Evolutionary conservation across 1,140 invertebrate species (phyloP).

Genomic region (Vollenhovia emeryi): DNA sequence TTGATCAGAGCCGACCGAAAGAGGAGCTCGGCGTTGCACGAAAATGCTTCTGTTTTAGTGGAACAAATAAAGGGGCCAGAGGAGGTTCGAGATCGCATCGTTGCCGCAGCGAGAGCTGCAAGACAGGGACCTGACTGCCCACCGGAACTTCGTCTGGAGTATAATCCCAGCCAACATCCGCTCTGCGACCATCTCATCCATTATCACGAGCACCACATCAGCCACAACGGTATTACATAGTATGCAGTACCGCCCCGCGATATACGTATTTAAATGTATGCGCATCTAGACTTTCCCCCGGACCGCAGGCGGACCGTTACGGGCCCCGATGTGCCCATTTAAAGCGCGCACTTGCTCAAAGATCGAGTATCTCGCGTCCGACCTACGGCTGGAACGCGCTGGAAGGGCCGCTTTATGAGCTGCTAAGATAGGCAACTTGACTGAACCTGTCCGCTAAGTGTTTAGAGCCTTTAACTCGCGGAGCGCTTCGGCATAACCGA

Average conservation of each 20-base stretch:
- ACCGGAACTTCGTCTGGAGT: slow-evolving; percentile 85
- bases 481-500: background rate
- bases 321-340: slow-evolving; percentile 33
- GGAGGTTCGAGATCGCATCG: slow-evolving; percentile 89
- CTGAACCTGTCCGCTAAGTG: background rate
- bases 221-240: slow-evolving; percentile 80
- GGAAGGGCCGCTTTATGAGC: slow-evolving; percentile 21
- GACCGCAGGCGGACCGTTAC: slow-evolving; percentile 42
- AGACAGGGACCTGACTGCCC: slow-evolving; percentile 87
- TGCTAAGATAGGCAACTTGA: background rate
- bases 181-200: slow-evolving; percentile 84
- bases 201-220: slow-evolving; percentile 84
- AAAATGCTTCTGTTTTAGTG: slow-evolving; percentile 86
- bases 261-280: slow-evolving; percentile 10
- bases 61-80: slow-evolving; percentile 91
- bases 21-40: background rate
- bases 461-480: slow-evolving; percentile 2
- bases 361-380: slow-evolving; percentile 24
- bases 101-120: slow-evolving; percentile 88
- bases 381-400: background rate
- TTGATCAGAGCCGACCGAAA: background rate
- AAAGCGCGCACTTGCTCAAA: slow-evolving; percentile 38
- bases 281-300: slow-evolving; percentile 33
- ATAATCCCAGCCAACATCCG: slow-evolving; percentile 83
- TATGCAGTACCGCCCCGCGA: slow-evolving; percentile 31